These are phyloP conservation scores for Gonioctena quinquepunctata DNA, from an alignment of 1,140 invertebrate genomes.

Conservation along the genomic window DNA sequence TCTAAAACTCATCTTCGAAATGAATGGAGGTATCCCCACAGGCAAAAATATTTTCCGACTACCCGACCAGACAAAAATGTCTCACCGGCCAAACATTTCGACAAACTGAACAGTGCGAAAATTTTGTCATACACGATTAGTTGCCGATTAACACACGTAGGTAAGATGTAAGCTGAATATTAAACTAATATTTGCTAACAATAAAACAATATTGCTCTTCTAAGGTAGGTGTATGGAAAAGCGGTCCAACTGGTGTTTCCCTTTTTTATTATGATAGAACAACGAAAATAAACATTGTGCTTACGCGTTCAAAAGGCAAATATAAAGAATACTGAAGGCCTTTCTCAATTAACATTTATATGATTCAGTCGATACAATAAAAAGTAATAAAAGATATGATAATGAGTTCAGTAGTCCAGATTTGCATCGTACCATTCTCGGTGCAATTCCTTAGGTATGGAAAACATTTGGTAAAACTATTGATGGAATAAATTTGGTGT, in stretches of 20 bases:
- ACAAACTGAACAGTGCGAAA: slow-evolving; percentile 9
- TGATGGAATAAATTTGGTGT: no score
- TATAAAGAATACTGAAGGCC: not conserved
- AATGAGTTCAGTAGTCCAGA: no score
- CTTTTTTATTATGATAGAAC: not conserved
- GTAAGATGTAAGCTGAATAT: slow-evolving; percentile 4
- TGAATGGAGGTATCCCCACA: no score
- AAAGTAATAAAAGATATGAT: no score
- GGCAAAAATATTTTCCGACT: not conserved
- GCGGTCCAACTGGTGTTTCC: not conserved
- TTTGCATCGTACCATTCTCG: no score
- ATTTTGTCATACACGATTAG: not conserved
- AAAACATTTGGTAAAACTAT: no score
- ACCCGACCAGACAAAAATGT: not conserved
- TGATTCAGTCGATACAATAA: no score
- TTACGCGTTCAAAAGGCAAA: not conserved
- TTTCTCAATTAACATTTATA: no score
- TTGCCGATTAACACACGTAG: slow-evolving; percentile 7
- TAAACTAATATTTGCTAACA: slow-evolving; percentile 18
- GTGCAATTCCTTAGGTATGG: no score
- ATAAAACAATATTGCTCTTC: slow-evolving; percentile 14
- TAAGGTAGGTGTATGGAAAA: not conserved
- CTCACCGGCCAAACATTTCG: not conserved
- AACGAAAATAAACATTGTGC: not conserved
- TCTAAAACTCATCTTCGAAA: slow-evolving; percentile 26